A percentile compares a stretch with the other conserved stretches of the same genome.
phyloP scores from a whole-genome alignment of 2,113 vertebrate genomes.

The Tympanuchus pallidicinctus region DNA sequence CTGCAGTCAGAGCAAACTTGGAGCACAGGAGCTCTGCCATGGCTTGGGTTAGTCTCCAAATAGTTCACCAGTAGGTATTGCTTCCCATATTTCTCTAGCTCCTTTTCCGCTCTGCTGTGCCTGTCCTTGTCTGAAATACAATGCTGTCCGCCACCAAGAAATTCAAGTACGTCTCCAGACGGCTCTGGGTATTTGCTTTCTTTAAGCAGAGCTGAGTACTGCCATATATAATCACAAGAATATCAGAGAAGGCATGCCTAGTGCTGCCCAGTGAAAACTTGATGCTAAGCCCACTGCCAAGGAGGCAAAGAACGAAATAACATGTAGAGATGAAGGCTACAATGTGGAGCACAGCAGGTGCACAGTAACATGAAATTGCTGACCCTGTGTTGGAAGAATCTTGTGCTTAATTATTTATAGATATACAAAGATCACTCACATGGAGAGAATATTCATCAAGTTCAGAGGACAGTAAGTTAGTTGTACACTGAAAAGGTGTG shows the following conservation, averaged over 20 bases:
- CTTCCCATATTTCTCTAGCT: not conserved
- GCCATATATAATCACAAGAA: not conserved
- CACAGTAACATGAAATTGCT: not conserved
- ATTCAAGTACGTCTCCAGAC: not conserved
- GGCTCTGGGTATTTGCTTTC: not conserved
- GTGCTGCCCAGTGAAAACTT: not conserved
- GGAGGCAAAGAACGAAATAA: not conserved
- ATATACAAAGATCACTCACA: not conserved
- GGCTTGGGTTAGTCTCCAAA: not conserved
- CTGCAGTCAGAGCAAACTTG: not conserved
- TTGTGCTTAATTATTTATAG: not conserved
- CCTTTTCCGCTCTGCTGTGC: not conserved
- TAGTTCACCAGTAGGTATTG: not conserved
- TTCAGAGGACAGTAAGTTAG: not conserved
- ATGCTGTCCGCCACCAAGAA: not conserved
- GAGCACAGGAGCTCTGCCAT: not conserved
- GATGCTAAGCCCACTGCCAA: not conserved
- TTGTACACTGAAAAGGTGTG: not conserved
- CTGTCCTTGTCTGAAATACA: not conserved
- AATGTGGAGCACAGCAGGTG: not conserved
- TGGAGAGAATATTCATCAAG: not conserved
- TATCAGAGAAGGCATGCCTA: not conserved
- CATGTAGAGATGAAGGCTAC: not conserved
- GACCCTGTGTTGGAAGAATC: not conserved
- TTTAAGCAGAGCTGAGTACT: conserved; percentile 14